Base-by-base conservation (phyloP, 2,113 vertebrate species). In the Paratilapia polleni region DNA sequence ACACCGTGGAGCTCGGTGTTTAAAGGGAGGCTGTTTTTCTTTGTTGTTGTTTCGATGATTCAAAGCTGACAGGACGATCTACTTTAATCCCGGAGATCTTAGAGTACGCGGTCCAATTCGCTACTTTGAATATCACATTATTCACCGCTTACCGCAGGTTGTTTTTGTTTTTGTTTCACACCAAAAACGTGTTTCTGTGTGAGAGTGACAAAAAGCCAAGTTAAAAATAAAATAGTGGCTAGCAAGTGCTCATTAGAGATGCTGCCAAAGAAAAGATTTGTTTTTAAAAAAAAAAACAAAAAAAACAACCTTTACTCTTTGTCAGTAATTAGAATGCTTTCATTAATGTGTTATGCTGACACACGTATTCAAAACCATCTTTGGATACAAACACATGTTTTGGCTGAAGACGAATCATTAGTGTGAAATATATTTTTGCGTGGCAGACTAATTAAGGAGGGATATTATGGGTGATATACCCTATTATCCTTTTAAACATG, bases 161-260 rank as follows among this genome's bases (percentile, higher is more conserved):
- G 31, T 74, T 73, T 8, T 74, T 83, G 12, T 80, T 85, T 64
- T 60, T 47, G 58, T 66, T 28, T 9, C 6, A 28, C 15, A 9
- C n/a, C 19, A 5, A 70, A 77, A 78, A 86, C 26, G 36, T 60
- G 58, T 77, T 82, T 87, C 79, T 74, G n/a, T 84, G 58, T 2
- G 1, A 49, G 47, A 62, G 22, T 64, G 77, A 88, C 70, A 86
- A 85, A 49, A 87, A 88, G 83, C 62, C 17, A 17, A 64, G 80
- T 85, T 90, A 92, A 87, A 92, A 88, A 88, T 92, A 84, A 86
- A 49, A 56, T 9, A 28, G 77, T 47, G 73, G 60, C 57, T 63
- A 22, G 63, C 36, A 52, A 49, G 14, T 70, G 62, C 56, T 90
- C 31, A 82, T 87, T 83, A 82, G 19, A 87, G 78, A 15, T 13